Evolutionary conservation across 2,888 invertebrate genomes (phyloP), one percentile per base, ranked within the genome.

Genomic region (Lycophotia porphyrea): DNA sequence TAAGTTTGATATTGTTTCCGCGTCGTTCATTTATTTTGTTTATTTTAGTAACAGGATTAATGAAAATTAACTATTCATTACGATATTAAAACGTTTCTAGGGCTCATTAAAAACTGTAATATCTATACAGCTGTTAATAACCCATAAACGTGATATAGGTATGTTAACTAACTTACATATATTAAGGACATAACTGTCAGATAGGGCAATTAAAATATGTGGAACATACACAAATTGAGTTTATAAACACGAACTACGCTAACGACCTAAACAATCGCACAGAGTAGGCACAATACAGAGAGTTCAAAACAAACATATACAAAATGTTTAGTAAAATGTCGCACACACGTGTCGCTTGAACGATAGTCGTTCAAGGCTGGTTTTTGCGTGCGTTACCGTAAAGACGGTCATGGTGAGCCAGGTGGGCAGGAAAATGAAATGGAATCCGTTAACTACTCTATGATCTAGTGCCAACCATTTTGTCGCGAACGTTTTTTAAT

Each of bases 311-410:
- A 63, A 82, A 80, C 70, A 61, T 73, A 74, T 44, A 34, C 11
- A 82, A 80, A 74, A 65, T 74, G 36, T 74, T 79, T 72, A 69
- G 82, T 84, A 80, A 73, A 84, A 73, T 74, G 49, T 70, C 42
- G 44, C 69, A 74, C 73, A 80, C 81, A 67, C 73, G 68, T 76
- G 76, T 65, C 78, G 71, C 79, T 80, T 73, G 74, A 71, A 80
- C 78, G 83, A 72, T 73, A 69, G 66, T 74, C 70, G 72, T 82
- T 78, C 67, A 80, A 79, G 76, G 76, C 72, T 78, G 71, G 89
- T 93, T 93, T 93, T 93, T 92, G 89, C 89, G 68, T 85, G 85
- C 91, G 90, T 91, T 91, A n/a, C n/a, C n/a, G n/a, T n/a, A n/a
- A n/a, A n/a, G n/a, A n/a, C 85, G 84, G 80, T 84, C 78, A 76